Evolutionary conservation across 2,797 vertebrate species (phyloP), one percentile per base, ranked within the genome.

Genomic region (Typhlichthys eigenmanni): DNA sequence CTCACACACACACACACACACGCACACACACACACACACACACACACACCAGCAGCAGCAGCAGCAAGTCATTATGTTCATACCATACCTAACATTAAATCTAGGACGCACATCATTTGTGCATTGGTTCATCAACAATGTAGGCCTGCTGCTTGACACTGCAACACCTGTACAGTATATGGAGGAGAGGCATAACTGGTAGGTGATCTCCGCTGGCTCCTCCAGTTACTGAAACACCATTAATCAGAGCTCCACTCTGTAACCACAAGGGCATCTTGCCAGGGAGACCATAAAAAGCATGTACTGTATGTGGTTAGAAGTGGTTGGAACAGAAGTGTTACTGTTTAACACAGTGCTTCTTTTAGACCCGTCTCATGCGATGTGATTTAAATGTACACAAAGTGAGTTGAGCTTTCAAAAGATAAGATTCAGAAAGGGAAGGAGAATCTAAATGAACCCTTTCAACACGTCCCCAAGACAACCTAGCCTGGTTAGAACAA

Each of bases 21-120:
- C 12, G 47, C 45, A 60, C 2, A 43, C 34, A 34, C 34, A 34
- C 32, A n/a, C 57, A 8, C 17, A 11, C 34, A 45, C 50, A 68
- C 55, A 67, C 12, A 55, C 45, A 60, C 2, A 43, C 32, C 19
- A 19, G 2, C 19, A 19, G 7, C 34, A 38, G 5, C 12, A 17
- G 50, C 62, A 61, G 60, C 32, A 49, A 59, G 45, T 14, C 66
- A 11, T 60, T 68, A 1, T 62, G 59, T 60, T 63, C 56, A 59
- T 55, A 54, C 43, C 45, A 43, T 52, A 10, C 51, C 59, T 46
- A 50, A 52, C 0, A 4, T 48, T 3, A 1, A 75, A 81, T 68
- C 59, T 78, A 45, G 70, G 64, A 34, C 70, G 73, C 34, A 10
- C 49, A 34, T 24, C 14, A 52, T 60, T 50, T 14, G 12, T 46